These are phyloP conservation scores for Neodiprion lecontei DNA, from an alignment of 1,140 invertebrate genomes.

Conservation along the genomic window DNA sequence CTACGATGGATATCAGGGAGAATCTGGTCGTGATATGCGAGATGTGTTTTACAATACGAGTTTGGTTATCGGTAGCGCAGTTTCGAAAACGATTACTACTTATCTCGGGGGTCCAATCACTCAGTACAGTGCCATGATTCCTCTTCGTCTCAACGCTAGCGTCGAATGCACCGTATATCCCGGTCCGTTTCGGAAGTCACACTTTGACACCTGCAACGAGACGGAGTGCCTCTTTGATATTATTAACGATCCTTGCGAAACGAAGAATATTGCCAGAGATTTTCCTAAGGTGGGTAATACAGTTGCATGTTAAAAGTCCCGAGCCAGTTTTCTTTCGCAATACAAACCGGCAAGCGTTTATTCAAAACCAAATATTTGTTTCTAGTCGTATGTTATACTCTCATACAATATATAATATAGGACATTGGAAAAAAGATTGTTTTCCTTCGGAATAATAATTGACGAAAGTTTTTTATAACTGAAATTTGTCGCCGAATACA, in stretches of 20 bases:
- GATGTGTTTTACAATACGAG: conserved; percentile 44
- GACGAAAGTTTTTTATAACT: no score
- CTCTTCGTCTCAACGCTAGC: conserved; percentile 51
- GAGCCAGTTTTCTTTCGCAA: no score
- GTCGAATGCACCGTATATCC: conserved; percentile 43
- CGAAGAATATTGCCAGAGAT: conserved; percentile 63
- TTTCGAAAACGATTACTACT: conserved; percentile 48
- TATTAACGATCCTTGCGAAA: conserved; percentile 72
- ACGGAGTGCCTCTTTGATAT: conserved; percentile 73
- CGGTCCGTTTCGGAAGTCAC: conserved; percentile 30
- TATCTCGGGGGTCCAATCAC: conserved; percentile 55
- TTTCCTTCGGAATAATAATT: no score
- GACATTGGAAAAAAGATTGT: conserved; percentile 7
- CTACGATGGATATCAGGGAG: conserved; percentile 50
- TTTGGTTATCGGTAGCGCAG: conserved; percentile 44
- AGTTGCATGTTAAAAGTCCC: neutral
- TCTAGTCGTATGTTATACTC: neutral
- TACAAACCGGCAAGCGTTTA: neutral
- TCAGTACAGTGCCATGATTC: conserved; percentile 51
- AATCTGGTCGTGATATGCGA: conserved; percentile 41
- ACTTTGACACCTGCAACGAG: conserved; percentile 49
- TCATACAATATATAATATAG: neutral
- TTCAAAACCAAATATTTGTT: neutral
- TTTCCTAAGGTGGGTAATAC: conserved; percentile 49
- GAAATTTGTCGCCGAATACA: no score